Conservation (phyloP, 64 coral and sea anemone species). For the Cladopsammia gracilis region DNA sequence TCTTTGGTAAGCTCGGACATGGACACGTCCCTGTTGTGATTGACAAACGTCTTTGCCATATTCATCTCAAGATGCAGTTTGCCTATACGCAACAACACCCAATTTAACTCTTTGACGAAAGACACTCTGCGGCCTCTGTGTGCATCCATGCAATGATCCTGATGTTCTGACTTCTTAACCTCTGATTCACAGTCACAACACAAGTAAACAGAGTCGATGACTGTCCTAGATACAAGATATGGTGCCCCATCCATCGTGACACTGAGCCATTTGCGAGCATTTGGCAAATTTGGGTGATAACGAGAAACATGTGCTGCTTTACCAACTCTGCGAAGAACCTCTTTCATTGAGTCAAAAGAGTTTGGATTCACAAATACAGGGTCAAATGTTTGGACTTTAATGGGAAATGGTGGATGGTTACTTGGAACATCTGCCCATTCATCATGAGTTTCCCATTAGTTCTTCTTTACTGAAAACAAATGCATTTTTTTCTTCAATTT, state of each 20-base stretch:
- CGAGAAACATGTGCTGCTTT: background rate
- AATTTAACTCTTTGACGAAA: slow-evolving; percentile 25
- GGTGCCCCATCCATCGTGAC: slow-evolving; percentile 54
- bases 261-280: slow-evolving; percentile 40
- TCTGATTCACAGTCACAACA: slow-evolving; percentile 29
- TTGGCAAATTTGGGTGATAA: slow-evolving; percentile 35
- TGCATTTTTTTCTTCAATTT: background rate
- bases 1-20: slow-evolving; percentile 52
- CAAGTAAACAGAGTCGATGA: slow-evolving; percentile 1
- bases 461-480: slow-evolving; percentile 12
- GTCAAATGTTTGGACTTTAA: slow-evolving; percentile 22
- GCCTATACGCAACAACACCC: slow-evolving; percentile 43
- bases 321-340: slow-evolving; percentile 34
- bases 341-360: slow-evolving; percentile 34
- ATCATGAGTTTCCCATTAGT: background rate
- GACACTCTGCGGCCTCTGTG: background rate
- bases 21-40: slow-evolving; percentile 55
- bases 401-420: slow-evolving; percentile 11
- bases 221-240: slow-evolving; percentile 15
- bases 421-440: slow-evolving; percentile 17
- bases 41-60: slow-evolving; percentile 39
- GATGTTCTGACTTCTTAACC: background rate
- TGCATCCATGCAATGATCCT: background rate
- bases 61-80: slow-evolving; percentile 68
- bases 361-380: slow-evolving; percentile 56